Base-by-base conservation (phyloP, 2,113 vertebrate genomes). In the Mobula hypostoma region DNA sequence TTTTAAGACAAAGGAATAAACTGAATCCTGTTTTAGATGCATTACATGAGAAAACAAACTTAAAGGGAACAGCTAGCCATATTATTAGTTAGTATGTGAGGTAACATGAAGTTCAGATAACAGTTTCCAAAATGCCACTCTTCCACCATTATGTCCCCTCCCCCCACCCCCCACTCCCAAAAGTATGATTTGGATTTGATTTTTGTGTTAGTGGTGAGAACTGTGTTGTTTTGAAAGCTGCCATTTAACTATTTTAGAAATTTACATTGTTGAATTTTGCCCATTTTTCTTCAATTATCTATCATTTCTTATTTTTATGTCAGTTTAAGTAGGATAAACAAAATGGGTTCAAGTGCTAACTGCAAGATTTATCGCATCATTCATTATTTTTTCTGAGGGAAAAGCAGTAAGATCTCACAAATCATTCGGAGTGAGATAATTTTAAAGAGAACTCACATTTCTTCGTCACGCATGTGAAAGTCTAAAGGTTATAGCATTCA, bases 361-460 rank as follows among this genome's bases (percentile, higher is more conserved):
- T 61, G 61, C 29, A 29, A 88, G 11, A 88, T 88, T 24, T 12
- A 88, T 63, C 58, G 14, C 58, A 29, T 19, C 11, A 15, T 88
- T 63, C 61, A 11, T 24, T 63, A 27, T 12, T n/a, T 63, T 61
- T 63, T 72, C 32, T 36, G 88, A 56, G 32, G 48, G 19, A 68
- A 40, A 15, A 40, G 5, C 12, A 48, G 36, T 1, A 24, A 27
- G 32, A 36, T 70, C 68, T 36, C 63, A 66, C 29, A 70, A 72
- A 92, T 72, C 36, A 32, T 61, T 92, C 58, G 32, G 61, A 70
- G 88, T 24, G 29, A 72, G 32, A 70, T 29, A n/a, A 92, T 72
- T 63, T 36, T n/a, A 63, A 90, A 66, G 36, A 92, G 66, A 72
- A 92, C 90, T 92, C 68, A 72, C 90, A 92, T 92, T 92, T 92